phyloP scores from a whole-genome alignment of 2,797 vertebrate genomes.

The Gobio occitaniae region DNA sequence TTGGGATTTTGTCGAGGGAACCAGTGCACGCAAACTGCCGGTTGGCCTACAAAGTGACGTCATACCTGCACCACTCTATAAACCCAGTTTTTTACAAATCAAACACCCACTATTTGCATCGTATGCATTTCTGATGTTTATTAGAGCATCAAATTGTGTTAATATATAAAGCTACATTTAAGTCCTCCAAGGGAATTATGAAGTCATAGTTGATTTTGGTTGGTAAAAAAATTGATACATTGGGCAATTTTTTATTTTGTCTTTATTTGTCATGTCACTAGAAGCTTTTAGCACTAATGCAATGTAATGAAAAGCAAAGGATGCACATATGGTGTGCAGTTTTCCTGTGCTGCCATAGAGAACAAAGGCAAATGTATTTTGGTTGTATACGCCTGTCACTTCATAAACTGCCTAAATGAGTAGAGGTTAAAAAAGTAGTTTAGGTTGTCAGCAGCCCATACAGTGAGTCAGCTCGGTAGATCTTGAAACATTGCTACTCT shows the following conservation, averaged over 20 bases:
- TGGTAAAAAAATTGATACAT: neutral
- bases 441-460: neutral
- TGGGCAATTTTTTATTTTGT: neutral
- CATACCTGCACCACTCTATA: no score
- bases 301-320: conserved; percentile 8
- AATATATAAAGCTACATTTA: neutral
- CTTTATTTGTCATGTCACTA: neutral
- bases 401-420: neutral
- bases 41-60: no score
- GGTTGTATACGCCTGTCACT: conserved; percentile 6
- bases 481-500: neutral
- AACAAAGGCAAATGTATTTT: neutral
- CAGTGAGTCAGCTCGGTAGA: neutral
- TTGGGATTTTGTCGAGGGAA: no score
- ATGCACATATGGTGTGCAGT: neutral
- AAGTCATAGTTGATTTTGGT: neutral
- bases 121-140: neutral
- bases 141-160: neutral
- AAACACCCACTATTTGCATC: neutral
- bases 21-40: no score
- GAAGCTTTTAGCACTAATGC: conserved; percentile 8
- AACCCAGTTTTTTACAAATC: neutral
- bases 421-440: neutral
- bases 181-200: neutral
- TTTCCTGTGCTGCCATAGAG: neutral